Evolutionary conservation across 2,113 vertebrate species (phyloP), one percentile per base, ranked within the genome.

Genomic region (Ceyx melanurus): DNA sequence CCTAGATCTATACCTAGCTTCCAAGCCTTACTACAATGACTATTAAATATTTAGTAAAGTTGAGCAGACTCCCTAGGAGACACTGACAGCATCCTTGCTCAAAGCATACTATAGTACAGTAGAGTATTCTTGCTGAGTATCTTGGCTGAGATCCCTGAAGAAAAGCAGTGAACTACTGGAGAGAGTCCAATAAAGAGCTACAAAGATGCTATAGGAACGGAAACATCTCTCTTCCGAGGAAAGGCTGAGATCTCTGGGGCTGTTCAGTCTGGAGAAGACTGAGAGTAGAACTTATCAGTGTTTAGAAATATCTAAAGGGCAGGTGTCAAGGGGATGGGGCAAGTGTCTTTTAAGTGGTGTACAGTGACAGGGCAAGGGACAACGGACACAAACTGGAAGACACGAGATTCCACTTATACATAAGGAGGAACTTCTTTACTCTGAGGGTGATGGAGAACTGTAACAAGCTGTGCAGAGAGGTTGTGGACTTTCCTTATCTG

Each of bases 11-110:
- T 54, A 74, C 19, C 21, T 74, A 15, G 9, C 16, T 88, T 92
- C 60, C 37, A 86, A 88, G 70, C 28, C 37, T 58, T 65, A 46
- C 37, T 46, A 88, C 28, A 88, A 61, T 22, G 5, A 58, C 11
- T 54, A 66, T 66, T 62, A 82, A 82, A 92, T 91, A 92, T 85
- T 89, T 91, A 79, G 11, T 60, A 72, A 72, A 85, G 15, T 48
- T 40, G 40, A 84, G 15, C 19, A 75, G 48, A 72, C 25, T 61
- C 31, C 15, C 48, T 21, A 7, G 7, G n/a, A 87, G 45, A 82
- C 8, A 75, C 15, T 64, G 74, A 75, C 43, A 85, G 3, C 11
- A 72, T 48, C 9, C 7, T 43, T 85, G 56, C 57, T 64, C 9
- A 46, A 68, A 76, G 29, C 35, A 16, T 15, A 20, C 17, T 35